Evolutionary conservation across 2,113 vertebrate species (phyloP), one percentile per base, ranked within the genome.

Genomic region (Cochlearius cochlearius): DNA sequence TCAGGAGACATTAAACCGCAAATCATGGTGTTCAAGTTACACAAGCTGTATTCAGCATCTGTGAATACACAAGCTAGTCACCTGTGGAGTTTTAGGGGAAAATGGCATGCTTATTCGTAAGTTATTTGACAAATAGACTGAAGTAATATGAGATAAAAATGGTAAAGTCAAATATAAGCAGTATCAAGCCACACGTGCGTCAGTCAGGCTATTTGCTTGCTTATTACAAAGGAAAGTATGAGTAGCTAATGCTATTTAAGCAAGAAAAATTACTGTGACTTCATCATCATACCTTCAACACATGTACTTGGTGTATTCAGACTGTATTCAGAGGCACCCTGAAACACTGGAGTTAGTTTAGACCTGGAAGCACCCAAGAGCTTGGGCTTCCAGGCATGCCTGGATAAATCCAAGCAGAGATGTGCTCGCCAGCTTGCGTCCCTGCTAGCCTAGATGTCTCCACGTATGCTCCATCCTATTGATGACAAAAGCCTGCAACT

Each of bases 141-240:
- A 92, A 77, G 5, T 17, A 75, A 78, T 64, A 64, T 3, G 30
- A 74, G 25, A 66, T 41, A 15, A 81, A 55, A 85, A 86, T 47
- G 9, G 21, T 10, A 74, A 86, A 86, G 17, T 60, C 38, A 88
- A 77, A 90, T 39, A 58, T 21, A 76, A 56, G 21, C 9, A 72
- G 29, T 23, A 50, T 20, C 0, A 0, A 90, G 74, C 36, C 60
- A 49, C 11, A 58, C 4, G 3, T 58, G n/a, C n/a, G 62, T 34
- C 78, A 52, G 36, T 72, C 76, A 39, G 10, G 56, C 9, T 74
- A 27, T 41, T 77, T 80, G 38, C 11, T 71, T 72, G 43, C 13
- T 58, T 67, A 22, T 55, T 45, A 64, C 38, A 60, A 55, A 68
- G 32, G 43, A 77, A 77, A 8, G 6, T 29, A 76, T 43, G 59